These are phyloP conservation scores for Epizoanthus scotinus DNA, from an alignment of 92 coral and sea anemone species.

Conservation along the genomic window DNA sequence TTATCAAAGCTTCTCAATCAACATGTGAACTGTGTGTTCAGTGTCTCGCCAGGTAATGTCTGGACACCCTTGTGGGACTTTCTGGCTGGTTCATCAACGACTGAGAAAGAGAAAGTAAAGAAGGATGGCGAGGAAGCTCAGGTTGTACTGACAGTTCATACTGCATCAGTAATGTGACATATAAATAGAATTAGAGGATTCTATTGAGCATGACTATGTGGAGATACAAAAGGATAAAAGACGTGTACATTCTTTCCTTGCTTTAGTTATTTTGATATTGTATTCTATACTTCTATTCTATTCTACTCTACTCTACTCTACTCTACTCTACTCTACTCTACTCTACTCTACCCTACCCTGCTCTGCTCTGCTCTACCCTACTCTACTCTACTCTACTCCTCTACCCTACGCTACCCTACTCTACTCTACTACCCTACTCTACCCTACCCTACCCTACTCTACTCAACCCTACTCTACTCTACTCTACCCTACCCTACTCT, in stretches of 20 bases:
- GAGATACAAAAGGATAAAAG: too few species aligned
- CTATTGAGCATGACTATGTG: too few species aligned
- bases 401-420: neutral
- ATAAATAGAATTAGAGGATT: too few species aligned
- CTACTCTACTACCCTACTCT: neutral
- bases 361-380: neutral
- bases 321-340: neutral
- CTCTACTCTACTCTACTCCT: neutral
- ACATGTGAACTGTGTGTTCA: constrained; percentile 19
- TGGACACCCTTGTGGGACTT: constrained; percentile 95
- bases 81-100: constrained; percentile 53
- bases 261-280: too few species aligned
- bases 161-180: too few species aligned
- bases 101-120: constrained; percentile 63
- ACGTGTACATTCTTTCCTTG: too few species aligned
- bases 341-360: neutral
- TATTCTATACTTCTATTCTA: too few species aligned
- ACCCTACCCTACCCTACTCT: constrained; percentile 9
- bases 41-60: constrained; percentile 88
- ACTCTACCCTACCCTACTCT: neutral
- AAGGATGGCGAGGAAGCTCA: constrained; percentile 89
- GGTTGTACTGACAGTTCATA: constrained; percentile 43
- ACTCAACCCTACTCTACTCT: neutral
- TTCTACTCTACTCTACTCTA: neutral
- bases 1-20: neutral